Percentiles rank a stretch among this genome's conserved stretches.
These are phyloP conservation scores for Girardinus metallicus DNA, from an alignment of 2,797 vertebrate species.

Conservation along the genomic window DNA sequence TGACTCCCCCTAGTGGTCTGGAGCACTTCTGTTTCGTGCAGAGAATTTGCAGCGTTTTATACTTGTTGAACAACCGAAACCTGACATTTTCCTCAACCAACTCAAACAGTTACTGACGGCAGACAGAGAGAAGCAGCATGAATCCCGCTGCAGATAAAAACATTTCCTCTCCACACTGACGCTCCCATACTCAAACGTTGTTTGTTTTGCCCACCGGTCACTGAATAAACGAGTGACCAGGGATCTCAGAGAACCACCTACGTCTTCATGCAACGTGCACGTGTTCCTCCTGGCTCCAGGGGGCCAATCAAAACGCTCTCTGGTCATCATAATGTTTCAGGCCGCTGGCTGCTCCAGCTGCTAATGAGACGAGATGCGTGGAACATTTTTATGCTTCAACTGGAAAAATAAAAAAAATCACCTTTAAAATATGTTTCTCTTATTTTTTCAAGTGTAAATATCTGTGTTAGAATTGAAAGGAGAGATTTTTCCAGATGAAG, in stretches of 20 bases:
- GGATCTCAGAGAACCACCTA: not conserved
- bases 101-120: not conserved
- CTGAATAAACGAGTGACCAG: not conserved
- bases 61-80: not conserved
- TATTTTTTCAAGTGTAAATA: not conserved
- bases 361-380: constrained; percentile 9
- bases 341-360: not conserved
- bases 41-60: no score
- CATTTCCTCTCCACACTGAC: not conserved
- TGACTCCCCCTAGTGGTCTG: no score
- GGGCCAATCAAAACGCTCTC: constrained; percentile 42
- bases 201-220: not conserved
- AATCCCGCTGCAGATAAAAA: not conserved
- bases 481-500: not conserved
- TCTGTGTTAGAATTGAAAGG: not conserved
- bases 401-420: not conserved
- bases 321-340: not conserved
- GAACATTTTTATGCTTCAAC: not conserved
- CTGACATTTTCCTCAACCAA: not conserved
- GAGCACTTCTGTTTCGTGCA: no score
- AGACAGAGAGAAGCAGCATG: not conserved
- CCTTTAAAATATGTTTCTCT: not conserved
- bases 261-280: not conserved
- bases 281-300: constrained; percentile 4
- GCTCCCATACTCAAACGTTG: not conserved